Evolutionary conservation across 2,797 vertebrate species (phyloP).

Genomic region (Myotis findleyi): DNA sequence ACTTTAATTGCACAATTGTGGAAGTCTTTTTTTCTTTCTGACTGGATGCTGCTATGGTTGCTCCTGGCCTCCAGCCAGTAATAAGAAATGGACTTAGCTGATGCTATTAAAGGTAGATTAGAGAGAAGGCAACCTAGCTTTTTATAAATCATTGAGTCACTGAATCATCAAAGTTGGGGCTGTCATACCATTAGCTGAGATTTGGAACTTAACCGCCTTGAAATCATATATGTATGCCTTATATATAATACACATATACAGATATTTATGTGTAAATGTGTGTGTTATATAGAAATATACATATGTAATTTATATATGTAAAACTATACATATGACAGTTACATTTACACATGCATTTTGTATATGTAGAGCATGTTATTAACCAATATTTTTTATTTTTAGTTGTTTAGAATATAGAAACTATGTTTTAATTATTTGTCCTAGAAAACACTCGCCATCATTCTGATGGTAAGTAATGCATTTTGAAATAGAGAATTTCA

Average conservation of each 20-base stretch:
- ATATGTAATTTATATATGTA: not conserved
- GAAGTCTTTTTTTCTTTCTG: not conserved
- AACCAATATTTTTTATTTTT: not conserved
- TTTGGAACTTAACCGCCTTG: not conserved
- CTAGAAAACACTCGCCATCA: not conserved
- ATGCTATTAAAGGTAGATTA: not conserved
- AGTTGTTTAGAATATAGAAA: not conserved
- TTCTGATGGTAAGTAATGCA: not conserved
- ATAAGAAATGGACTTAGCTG: not conserved
- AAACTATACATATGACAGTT: not conserved
- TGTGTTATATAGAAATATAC: not conserved
- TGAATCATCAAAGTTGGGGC: not conserved
- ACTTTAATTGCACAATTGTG: not conserved
- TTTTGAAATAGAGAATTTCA: not conserved
- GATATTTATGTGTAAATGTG: not conserved
- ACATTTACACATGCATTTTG: not conserved
- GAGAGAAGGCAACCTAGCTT: not conserved
- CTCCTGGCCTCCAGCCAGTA: not conserved
- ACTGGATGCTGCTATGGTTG: not conserved
- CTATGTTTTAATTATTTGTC: not conserved
- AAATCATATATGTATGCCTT: not conserved
- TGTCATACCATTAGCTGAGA: not conserved
- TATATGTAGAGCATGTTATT: not conserved
- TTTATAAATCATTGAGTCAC: not conserved
- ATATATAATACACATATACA: not conserved